A percentile compares a stretch with the other conserved stretches of the same genome.
Conservation (phyloP, 2,113 vertebrate genomes). For the Cyanocitta stelleri region DNA sequence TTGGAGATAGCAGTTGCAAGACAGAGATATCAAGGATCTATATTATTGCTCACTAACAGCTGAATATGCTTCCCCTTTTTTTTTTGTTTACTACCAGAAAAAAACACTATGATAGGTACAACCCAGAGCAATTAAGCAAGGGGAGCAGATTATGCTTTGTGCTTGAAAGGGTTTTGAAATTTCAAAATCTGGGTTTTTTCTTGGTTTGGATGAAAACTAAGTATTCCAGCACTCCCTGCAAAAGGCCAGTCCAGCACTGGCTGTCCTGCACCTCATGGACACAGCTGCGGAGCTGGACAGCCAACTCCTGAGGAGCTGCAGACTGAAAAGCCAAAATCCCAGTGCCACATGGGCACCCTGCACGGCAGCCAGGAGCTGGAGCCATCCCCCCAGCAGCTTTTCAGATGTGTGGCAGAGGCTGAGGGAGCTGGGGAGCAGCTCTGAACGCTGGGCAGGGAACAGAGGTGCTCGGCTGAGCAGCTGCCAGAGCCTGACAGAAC, state of each 20-base stretch:
- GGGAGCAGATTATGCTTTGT: neutral
- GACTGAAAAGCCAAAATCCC: neutral
- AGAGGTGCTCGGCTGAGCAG: neutral
- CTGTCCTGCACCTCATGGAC: neutral
- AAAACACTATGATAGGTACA: neutral
- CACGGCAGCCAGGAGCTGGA: neutral
- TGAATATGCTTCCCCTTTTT: neutral
- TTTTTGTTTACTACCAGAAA: neutral
- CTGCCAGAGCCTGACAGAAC: neutral
- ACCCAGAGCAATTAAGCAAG: neutral
- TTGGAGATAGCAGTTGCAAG: neutral
- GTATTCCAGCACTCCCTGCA: neutral
- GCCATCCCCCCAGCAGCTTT: neutral
- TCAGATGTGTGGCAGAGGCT: neutral
- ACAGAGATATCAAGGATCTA: neutral
- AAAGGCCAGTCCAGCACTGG: neutral
- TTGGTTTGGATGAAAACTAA: neutral
- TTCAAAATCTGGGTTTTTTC: neutral
- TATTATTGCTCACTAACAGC: neutral
- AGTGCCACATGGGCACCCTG: neutral
- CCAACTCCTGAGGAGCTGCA: neutral
- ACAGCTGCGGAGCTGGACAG: neutral
- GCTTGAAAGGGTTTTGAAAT: neutral
- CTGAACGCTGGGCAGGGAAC: neutral
- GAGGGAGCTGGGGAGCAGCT: neutral